A percentile compares a stretch with the other conserved stretches of the same genome.
These are phyloP conservation scores for Cheilosia variabilis DNA, from an alignment of 2,888 invertebrate species.

Conservation along the genomic window DNA sequence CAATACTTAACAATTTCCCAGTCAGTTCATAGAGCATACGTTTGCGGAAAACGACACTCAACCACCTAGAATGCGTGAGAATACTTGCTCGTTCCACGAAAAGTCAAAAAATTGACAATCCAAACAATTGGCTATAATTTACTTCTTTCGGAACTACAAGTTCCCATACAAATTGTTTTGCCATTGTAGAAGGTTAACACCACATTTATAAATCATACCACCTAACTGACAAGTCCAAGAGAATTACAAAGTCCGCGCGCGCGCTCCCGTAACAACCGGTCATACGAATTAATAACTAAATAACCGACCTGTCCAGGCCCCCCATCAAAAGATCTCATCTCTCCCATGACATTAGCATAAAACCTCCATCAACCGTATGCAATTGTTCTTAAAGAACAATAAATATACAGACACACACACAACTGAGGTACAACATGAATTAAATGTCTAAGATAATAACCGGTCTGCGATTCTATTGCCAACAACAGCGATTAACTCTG, in stretches of 20 bases:
- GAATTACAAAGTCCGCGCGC: neutral
- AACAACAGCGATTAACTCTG: constrained; percentile 33
- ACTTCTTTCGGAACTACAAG: too few species aligned
- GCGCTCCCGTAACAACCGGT: neutral
- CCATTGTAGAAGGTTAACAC: neutral
- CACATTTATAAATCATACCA: neutral
- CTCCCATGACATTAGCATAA: constrained; percentile 55
- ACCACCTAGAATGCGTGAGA: too few species aligned
- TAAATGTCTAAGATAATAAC: constrained; percentile 57
- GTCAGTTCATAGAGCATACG: too few species aligned
- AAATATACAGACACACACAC: neutral
- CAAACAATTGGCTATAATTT: too few species aligned
- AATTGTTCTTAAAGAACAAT: constrained; percentile 45
- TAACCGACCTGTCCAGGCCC: constrained; percentile 4
- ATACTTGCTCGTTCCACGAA: too few species aligned
- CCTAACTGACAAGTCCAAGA: neutral
- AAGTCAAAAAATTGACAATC: too few species aligned
- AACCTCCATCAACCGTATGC: constrained; percentile 25
- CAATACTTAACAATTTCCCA: too few species aligned
- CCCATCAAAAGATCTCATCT: constrained; percentile 29
- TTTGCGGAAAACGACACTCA: too few species aligned
- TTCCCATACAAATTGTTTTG: neutral
- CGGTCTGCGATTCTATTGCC: constrained; percentile 23
- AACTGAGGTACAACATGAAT: constrained; percentile 37
- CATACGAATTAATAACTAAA: constrained; percentile 34